These are phyloP conservation scores for Neuroterus valhalla DNA, from an alignment of 1,140 invertebrate genomes.

Conservation along the genomic window DNA sequence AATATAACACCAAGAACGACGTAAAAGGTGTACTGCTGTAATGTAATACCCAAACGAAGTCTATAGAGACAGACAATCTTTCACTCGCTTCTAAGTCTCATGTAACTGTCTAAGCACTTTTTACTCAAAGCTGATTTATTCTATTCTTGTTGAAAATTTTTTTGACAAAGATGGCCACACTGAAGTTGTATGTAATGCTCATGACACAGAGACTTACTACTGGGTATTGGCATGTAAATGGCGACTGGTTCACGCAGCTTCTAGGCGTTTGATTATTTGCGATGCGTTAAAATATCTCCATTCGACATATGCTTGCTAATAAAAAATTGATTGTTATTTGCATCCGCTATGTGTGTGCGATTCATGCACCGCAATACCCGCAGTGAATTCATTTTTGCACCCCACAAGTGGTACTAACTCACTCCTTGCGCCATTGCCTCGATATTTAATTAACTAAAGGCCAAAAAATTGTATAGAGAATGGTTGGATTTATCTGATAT, in stretches of 20 bases:
- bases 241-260: not conserved
- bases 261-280: not conserved
- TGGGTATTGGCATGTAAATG: not conserved
- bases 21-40: too few species aligned
- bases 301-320: conserved; percentile 3
- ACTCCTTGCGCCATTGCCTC: conserved; percentile 7
- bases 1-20: too few species aligned
- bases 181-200: too few species aligned
- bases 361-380: not conserved
- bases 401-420: conserved; percentile 28
- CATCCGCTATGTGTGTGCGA: not conserved
- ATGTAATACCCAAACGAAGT: too few species aligned
- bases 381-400: conserved; percentile 15
- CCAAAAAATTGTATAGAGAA: not conserved
- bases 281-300: not conserved
- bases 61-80: too few species aligned
- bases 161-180: too few species aligned
- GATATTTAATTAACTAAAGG: not conserved
- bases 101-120: too few species aligned
- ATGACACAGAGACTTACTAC: too few species aligned
- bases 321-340: conserved; percentile 8
- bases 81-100: too few species aligned
- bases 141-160: too few species aligned
- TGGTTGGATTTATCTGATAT: not conserved
- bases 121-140: too few species aligned